Conservation (phyloP, 2,797 vertebrate species). For the Protonibea diacanthus region DNA sequence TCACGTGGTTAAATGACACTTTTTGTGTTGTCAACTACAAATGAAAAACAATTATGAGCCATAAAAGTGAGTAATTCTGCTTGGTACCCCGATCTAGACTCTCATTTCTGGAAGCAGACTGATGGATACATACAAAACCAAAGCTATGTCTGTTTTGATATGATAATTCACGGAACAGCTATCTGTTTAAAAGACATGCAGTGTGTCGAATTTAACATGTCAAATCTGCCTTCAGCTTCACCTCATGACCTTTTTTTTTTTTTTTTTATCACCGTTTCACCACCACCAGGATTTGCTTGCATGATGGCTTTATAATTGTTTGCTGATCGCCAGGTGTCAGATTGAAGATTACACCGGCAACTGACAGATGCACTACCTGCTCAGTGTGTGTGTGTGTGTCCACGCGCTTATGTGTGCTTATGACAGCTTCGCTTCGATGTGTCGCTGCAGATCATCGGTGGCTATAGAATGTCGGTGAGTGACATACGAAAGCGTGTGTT, state of each 20-base stretch:
- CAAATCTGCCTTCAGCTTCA: slow-evolving; percentile 17
- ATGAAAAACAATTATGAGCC: too few species aligned
- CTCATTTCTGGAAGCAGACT: too few species aligned
- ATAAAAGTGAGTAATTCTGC: too few species aligned
- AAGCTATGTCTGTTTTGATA: background rate
- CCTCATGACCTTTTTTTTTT: background rate
- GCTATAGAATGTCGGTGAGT: slow-evolving; percentile 37
- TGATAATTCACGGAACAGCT: background rate
- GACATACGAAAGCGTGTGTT: slow-evolving; percentile 63
- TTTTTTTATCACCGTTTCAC: slow-evolving; percentile 41
- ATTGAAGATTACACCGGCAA: slow-evolving; percentile 39
- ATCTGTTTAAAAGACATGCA: background rate
- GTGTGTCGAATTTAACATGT: background rate
- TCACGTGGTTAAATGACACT: too few species aligned
- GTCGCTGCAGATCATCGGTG: background rate
- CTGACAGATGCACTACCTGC: slow-evolving; percentile 38
- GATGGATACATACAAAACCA: background rate
- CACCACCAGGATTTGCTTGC: slow-evolving; percentile 46
- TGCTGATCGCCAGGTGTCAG: slow-evolving; percentile 71
- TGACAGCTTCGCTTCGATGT: background rate
- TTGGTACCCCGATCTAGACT: too few species aligned
- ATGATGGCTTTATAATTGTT: slow-evolving; percentile 68
- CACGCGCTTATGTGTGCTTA: background rate
- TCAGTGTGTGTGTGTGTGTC: slow-evolving; percentile 10
- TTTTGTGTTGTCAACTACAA: too few species aligned